Evolutionary conservation across 92 coral and sea anemone species (phyloP), one percentile per base, ranked within the genome.

Genomic region (Epizoanthus rinbou): DNA sequence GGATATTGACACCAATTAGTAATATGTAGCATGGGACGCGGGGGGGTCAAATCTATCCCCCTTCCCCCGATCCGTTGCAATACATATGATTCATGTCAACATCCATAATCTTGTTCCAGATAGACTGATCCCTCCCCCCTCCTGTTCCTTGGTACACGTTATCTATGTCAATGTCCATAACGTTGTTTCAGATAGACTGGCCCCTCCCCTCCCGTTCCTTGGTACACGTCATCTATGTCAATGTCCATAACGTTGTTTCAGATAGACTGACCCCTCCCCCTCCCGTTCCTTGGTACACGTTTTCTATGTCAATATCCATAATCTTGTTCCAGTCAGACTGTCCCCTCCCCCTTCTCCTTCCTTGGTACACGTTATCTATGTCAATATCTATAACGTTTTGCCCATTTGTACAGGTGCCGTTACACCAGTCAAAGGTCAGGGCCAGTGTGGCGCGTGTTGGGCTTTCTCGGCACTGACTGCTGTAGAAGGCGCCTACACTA

Each of bases 401-500:
- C 35, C 23, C 41, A 9, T 37, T 2, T n/a, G 56, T 21, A 24
- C 45, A 86, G 90, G 82, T 66, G 76, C 80, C 16, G 68, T 81
- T 35, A 62, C 90, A 5, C 90, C 90, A 24, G 79, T 81, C 43
- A 72, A 80, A 64, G 90, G 90, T 3, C 90, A 86, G 45, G 84
- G 86, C 3, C 78, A 80, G 82, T 86, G 90, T 39, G 90, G 90
- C 3, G 74, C 90, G 4, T 86, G 90, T 54, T 86, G 90, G 90
- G 90, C 90, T 2, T 86, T 86, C 39, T 86, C 90, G 50, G 84
- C 90, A 56, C 86, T 82, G 69, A 62, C 82, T 13, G 84, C 84
- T 63, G 67, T 86, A 21, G 90, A 86, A 81, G 90, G 90, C 9
- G 90, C 90, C 37, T 86, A 86, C 52, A 81, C 84, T 35, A 86